Base-by-base conservation (phyloP, 2,888 invertebrate genomes). In the Volucella zonaria region DNA sequence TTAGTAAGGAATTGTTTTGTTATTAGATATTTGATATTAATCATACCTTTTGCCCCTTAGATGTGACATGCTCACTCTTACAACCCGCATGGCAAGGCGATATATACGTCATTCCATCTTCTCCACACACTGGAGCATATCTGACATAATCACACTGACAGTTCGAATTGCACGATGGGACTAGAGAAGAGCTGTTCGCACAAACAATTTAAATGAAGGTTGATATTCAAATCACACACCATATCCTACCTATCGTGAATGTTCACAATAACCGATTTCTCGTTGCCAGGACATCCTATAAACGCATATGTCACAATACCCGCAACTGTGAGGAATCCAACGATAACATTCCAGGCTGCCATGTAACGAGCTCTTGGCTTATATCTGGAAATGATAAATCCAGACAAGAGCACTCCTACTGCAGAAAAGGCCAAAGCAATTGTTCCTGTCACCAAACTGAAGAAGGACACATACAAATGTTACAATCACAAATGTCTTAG, bases 71-170 rank as follows among this genome's bases (percentile, higher is more conserved):
- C 85, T 92, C 91, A 31, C 91, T 90, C 64, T 91, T 93, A 89
- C 96, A 96, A 6, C 96, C 96, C 18, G 96, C 96, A 89, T 96
- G 95, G 89, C 96, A 96, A 6, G 96, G 95, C 0, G 96, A 96
- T 87, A 96, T 96, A 89, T 94, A 96, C 2, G 95, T 95, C 87
- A 94, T 93, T 0, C 93, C 93, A 82, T 94, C 93, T 83, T 93
- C 93, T 4, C 94, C 94, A 89, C 96, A 96, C 0, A 96, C 95
- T 0, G 96, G 96, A 64, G 95, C 95, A 89, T 95, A 96, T 85
- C 95, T 94, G 23, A 95, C 94, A 88, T 94, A 95, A 87, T 95
- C 94, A 90, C 96, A 96, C 82, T 93, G 92, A 89, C 96, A 96
- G 79, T 93, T 92, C 15, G 93, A 91, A 88, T 95, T 95, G 89